Evolutionary conservation across 2,888 invertebrate genomes (phyloP).

Genomic region (Entomobrya proxima): DNA sequence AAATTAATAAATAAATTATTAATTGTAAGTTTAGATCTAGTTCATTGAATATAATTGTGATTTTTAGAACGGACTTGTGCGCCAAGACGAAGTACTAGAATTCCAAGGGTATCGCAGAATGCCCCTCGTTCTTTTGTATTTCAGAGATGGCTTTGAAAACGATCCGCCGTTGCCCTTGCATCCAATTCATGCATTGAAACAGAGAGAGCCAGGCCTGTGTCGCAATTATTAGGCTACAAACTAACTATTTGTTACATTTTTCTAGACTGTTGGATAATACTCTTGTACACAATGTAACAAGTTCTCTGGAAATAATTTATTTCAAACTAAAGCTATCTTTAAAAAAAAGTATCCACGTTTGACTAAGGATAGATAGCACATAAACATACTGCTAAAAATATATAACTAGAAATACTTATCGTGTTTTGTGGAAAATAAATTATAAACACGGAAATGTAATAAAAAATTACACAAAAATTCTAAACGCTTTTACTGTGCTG

Average conservation of each 20-base stretch:
- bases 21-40: neutral
- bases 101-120: conserved; percentile 62
- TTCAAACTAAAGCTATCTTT: too few species aligned
- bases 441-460: neutral
- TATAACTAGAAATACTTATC: too few species aligned
- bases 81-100: conserved; percentile 59
- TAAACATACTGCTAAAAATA: too few species aligned
- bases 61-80: conserved; percentile 54
- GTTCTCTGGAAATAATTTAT: too few species aligned
- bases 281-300: too few species aligned
- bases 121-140: conserved; percentile 55
- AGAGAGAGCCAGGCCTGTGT: conserved; percentile 46
- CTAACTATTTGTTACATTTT: too few species aligned
- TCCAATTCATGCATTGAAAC: conserved; percentile 48
- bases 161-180: conserved; percentile 49
- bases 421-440: too few species aligned
- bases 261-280: too few species aligned
- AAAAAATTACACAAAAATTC: neutral
- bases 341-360: too few species aligned
- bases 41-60: neutral
- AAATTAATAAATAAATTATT: too few species aligned
- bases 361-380: too few species aligned
- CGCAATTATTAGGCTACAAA: conserved; percentile 66
- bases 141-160: conserved; percentile 64
- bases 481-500: neutral